Conservation (phyloP, 2,797 vertebrate species). For the Xenentodon cancila region DNA sequence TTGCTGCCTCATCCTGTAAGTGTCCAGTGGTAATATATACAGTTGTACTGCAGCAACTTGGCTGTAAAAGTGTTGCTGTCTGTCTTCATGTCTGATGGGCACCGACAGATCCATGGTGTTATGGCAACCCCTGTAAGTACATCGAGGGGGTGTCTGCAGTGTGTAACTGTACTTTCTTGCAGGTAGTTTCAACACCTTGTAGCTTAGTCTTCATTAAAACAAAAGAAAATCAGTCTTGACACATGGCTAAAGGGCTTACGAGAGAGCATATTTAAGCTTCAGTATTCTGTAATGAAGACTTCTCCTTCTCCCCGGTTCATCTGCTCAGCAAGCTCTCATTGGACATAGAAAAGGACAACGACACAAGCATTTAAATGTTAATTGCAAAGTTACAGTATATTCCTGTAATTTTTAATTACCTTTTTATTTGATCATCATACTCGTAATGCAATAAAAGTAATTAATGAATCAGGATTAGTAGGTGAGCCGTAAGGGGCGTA, state of each 20-base stretch:
- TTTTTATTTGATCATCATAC: constrained; percentile 48
- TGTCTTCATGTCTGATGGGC: constrained; percentile 21
- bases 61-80: constrained; percentile 17
- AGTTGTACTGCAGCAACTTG: constrained; percentile 10
- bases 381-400: constrained; percentile 58
- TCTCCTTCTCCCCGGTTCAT: constrained; percentile 14
- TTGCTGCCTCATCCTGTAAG: constrained; percentile 20
- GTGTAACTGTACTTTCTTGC: constrained; percentile 22
- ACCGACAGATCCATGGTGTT: constrained; percentile 16
- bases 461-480: constrained; percentile 58
- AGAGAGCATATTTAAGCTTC: constrained; percentile 37
- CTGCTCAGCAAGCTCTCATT: constrained; percentile 1
- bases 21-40: constrained; percentile 15
- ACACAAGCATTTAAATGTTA: constrained; percentile 61
- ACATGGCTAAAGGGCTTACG: constrained; percentile 3
- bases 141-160: constrained; percentile 11
- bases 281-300: too few species aligned
- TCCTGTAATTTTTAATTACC: constrained; percentile 61
- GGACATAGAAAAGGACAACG: constrained; percentile 33
- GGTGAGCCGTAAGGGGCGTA: constrained; percentile 38
- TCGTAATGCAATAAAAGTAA: constrained; percentile 60
- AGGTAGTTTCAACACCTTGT: constrained; percentile 37
- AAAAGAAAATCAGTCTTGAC: constrained; percentile 33
- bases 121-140: constrained; percentile 38
- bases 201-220: constrained; percentile 68